A percentile compares a stretch with the other conserved stretches of the same genome.
phyloP scores from a whole-genome alignment of 1,140 invertebrate species.

The Eueides isabella region DNA sequence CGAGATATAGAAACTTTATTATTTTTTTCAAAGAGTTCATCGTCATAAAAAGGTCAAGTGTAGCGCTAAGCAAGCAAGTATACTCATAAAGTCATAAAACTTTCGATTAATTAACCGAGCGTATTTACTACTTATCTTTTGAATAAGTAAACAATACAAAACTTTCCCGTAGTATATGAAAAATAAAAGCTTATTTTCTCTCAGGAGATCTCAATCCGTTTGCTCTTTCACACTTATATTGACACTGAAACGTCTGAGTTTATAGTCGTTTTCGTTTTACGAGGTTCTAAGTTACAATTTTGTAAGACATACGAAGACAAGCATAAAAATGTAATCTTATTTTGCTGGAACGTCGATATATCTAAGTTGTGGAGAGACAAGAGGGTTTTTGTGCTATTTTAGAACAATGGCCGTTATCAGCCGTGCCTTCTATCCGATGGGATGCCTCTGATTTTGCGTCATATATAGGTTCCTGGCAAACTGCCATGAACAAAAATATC shows the following conservation, averaged over 20 bases:
- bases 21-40: not conserved
- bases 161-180: constrained; percentile 11
- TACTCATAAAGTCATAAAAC: not conserved
- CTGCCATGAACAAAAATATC: constrained; percentile 22
- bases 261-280: not conserved
- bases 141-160: not conserved
- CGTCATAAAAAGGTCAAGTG: not conserved
- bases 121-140: not conserved
- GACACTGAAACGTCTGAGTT: constrained; percentile 18
- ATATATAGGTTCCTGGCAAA: constrained; percentile 22
- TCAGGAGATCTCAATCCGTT: constrained; percentile 10
- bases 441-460: constrained; percentile 28
- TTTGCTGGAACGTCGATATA: constrained; percentile 28
- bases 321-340: constrained; percentile 24
- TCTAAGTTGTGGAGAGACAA: constrained; percentile 34
- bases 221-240: constrained; percentile 18
- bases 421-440: constrained; percentile 29
- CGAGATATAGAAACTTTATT: not conserved
- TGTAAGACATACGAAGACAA: constrained; percentile 13
- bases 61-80: constrained; percentile 1
- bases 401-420: constrained; percentile 41
- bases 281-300: constrained; percentile 11
- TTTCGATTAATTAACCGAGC: not conserved
- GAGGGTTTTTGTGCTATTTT: constrained; percentile 45
- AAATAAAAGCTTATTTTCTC: not conserved